Percentiles rank a stretch among this genome's conserved stretches.
These are phyloP conservation scores for Ochropleura leucogaster DNA, from an alignment of 2,888 invertebrate genomes.

Conservation along the genomic window DNA sequence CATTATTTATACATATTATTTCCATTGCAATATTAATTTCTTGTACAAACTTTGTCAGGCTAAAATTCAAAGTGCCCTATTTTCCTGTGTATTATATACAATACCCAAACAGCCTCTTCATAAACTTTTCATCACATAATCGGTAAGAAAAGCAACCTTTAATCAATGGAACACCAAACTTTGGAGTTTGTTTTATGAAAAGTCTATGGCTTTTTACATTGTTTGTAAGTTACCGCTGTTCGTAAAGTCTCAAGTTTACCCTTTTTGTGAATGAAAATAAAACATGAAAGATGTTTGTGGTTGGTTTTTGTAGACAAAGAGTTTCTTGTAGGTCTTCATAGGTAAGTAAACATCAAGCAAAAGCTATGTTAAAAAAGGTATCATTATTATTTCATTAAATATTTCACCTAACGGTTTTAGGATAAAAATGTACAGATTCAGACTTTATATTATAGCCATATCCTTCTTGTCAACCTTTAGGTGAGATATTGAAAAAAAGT, in stretches of 20 bases:
- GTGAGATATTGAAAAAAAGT: neutral
- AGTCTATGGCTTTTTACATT: slow-evolving; percentile 15
- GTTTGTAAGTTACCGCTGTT: slow-evolving; percentile 7
- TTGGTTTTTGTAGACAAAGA: neutral
- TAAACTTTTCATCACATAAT: slow-evolving; percentile 1
- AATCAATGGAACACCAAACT: slow-evolving; percentile 6
- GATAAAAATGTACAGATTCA: neutral
- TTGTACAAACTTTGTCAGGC: neutral
- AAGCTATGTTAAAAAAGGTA: neutral
- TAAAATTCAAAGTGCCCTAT: neutral
- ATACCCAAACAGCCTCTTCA: slow-evolving; percentile 5
- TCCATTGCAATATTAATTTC: neutral
- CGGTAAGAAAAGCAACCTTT: neutral
- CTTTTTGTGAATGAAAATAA: slow-evolving; percentile 1
- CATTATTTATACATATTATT: neutral
- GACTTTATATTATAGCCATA: neutral
- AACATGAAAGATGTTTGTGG: neutral
- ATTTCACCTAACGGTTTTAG: neutral
- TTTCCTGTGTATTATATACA: slow-evolving; percentile 1
- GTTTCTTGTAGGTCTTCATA: neutral
- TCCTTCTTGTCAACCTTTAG: neutral
- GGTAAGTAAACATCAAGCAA: neutral
- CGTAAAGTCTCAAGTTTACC: neutral
- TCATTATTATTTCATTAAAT: neutral
- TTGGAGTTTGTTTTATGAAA: slow-evolving; percentile 3